These are phyloP conservation scores for Electrophaes corylata DNA, from an alignment of 2,888 invertebrate species.

Conservation along the genomic window DNA sequence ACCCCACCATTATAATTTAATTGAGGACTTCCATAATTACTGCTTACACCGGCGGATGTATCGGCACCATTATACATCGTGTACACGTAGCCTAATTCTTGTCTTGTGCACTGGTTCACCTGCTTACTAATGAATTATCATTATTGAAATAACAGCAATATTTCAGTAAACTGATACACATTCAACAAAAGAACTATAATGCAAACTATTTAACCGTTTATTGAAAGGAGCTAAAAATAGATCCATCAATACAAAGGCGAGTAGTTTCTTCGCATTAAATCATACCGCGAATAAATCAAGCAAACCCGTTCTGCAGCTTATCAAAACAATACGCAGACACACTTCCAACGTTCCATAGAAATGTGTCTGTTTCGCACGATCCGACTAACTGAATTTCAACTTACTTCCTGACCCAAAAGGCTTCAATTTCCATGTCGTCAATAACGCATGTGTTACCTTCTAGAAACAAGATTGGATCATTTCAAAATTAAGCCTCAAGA, in stretches of 20 bases:
- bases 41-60: constrained; percentile 54
- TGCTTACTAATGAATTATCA: constrained; percentile 29
- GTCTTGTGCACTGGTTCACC: constrained; percentile 41
- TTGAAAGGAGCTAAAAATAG: constrained; percentile 54
- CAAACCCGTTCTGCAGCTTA: constrained; percentile 83
- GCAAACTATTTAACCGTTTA: constrained; percentile 5
- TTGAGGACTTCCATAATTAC: constrained; percentile 68
- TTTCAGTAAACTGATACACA: neutral
- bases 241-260: constrained; percentile 77
- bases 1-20: constrained; percentile 72
- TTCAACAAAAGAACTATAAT: neutral
- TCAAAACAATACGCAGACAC: constrained; percentile 85
- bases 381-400: constrained; percentile 47
- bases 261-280: constrained; percentile 84
- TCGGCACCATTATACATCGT: constrained; percentile 52
- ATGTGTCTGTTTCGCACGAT: constrained; percentile 31
- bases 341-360: constrained; percentile 62
- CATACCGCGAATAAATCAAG: constrained; percentile 81
- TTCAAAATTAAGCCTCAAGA: constrained; percentile 83
- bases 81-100: constrained; percentile 48
- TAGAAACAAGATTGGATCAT: constrained; percentile 59
- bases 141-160: constrained; percentile 5
- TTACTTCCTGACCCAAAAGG: constrained; percentile 59
- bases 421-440: constrained; percentile 57
- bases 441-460: constrained; percentile 53